Base-by-base conservation (phyloP, 1,140 invertebrate species). In the Drosophila oshimai region DNA sequence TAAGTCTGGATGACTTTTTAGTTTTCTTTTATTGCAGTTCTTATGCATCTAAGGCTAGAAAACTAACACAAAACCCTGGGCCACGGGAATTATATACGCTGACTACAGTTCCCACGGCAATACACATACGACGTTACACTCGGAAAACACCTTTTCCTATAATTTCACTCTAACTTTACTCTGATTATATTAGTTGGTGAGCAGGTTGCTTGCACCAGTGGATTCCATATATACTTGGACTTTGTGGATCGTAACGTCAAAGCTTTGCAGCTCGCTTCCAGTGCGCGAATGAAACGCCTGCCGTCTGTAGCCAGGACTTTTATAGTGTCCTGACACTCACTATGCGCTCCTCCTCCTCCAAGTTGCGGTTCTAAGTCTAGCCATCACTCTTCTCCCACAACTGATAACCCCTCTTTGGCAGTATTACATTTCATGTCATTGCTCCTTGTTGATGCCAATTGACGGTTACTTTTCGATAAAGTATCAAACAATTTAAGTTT, bases 391-490 rank as follows among this genome's bases (percentile, higher is more conserved):
- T 36, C 6, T 28, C 12, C 26, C 54, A 4, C 1, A 13, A 6
- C 34, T 24, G 12, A 50, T 15, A 26, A 22, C 36, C 37, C 15
- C 26, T 24, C 41, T 17, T 68, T 60, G 50, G 44, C 76, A 68
- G 54, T 73, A 45, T 69, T 87, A 68, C 62, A 87, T 62, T 87
- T 69, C 41, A 87, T 86, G 81, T 87, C 75, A 80, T 64, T 84
- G 81, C 81, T 84, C 61, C 81, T 86, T 74, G 72, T 77, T 87
- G 68, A 72, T 65, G 53, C 76, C 81, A 80, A 75, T 87, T 80
- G 76, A 69, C 80, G 61, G 67, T 76, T 61, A 44, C 57, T 65
- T 70, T 70, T 70, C 76, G 50, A 87, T 77, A 74, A 67, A 58
- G 44, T 44, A 65, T 68, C 37, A 58, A 46, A 65, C 54, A 65